Evolutionary conservation across 2,797 vertebrate genomes (phyloP), one percentile per base, ranked within the genome.

Genomic region (Microctenopoma lineatum): DNA sequence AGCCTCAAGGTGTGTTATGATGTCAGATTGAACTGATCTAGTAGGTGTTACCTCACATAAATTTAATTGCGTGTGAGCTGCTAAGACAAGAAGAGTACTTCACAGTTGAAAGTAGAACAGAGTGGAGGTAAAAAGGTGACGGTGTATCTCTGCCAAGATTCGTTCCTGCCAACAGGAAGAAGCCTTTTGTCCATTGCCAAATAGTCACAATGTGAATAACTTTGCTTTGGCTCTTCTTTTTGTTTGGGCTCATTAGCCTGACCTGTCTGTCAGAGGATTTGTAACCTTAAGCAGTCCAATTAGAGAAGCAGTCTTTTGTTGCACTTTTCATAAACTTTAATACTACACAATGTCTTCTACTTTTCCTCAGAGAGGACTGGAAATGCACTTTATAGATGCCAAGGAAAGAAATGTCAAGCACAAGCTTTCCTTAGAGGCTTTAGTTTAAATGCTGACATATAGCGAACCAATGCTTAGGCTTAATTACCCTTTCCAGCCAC

Each of bases 131-230:
- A 81, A 66, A 55, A 72, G 53, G 54, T 66, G 60, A 52, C 4
- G 5, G 14, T 48, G 66, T 13, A 29, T 57, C 65, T 57, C 59
- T 61, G 79, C 79, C 74, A 72, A 70, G 55, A 75, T 46, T 26
- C 51, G 56, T 53, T 58, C 54, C 60, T 45, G 66, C 55, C 56
- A 7, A 48, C 29, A 38, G 25, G 48, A 53, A 34, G 58, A 51
- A 65, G 46, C 59, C 75, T 80, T 84, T 84, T 61, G 73, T 87
- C 70, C 52, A 21, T 55, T 71, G 82, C 75, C 80, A 86, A 77
- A 66, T 56, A 79, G 64, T 82, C 75, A 15, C 10, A 44, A 70
- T 67, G 71, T 1, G 46, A 44, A 51, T 52, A 56, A 66, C 59
- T 62, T 66, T 38, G 5, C 34, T 63, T 26, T 21, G 41, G 59